Evolutionary conservation across 2,888 invertebrate genomes (phyloP), one percentile per base, ranked within the genome.

Genomic region (Lymantria monacha): DNA sequence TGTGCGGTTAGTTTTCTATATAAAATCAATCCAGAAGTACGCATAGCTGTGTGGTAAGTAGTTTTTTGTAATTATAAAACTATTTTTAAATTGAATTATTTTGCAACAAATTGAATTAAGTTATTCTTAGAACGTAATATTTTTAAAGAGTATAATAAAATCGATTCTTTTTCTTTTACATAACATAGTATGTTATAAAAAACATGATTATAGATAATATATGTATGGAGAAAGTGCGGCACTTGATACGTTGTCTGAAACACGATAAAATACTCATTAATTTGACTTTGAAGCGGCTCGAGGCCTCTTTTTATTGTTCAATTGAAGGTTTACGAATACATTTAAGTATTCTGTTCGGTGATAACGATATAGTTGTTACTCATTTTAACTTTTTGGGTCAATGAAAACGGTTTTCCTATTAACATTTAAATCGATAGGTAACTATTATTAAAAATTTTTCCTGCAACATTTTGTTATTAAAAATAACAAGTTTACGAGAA

Each of bases 71-170:
- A 54, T 48, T 60, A 53, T 50, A 54, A 57, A 64, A 61, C 61
- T 63, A 61, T 66, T 68, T 62, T 66, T 64, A 64, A 73, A 73
- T 78, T 55, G 53, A 66, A 73, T 77, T 76, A 71, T 44, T 56
- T 49, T 42, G 30, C 55, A 42, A 48, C 61, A 71, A 77, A 77
- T 77, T 71, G 70, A 76, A 76, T 77, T 72, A 57, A 41, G 53
- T 46, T 47, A 42, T 46, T 53, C 38, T 61, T 48, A 33, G 44
- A 50, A 50, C 46, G 51, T 51, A 59, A 50, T 58, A 54, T 54
- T 55, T 37, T 48, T 44, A 37, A 51, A 49, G 42, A 55, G 37
- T 43, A 42, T 33, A 51, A 48, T 40, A 55, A 11, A 15, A 14
- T 22, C 22, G 36, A 10, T 5, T 12, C 30, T 36, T 41, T 1